A percentile compares a stretch with the other conserved stretches of the same genome.
Conservation (phyloP, 2,113 vertebrate genomes). For the Chitala chitala region DNA sequence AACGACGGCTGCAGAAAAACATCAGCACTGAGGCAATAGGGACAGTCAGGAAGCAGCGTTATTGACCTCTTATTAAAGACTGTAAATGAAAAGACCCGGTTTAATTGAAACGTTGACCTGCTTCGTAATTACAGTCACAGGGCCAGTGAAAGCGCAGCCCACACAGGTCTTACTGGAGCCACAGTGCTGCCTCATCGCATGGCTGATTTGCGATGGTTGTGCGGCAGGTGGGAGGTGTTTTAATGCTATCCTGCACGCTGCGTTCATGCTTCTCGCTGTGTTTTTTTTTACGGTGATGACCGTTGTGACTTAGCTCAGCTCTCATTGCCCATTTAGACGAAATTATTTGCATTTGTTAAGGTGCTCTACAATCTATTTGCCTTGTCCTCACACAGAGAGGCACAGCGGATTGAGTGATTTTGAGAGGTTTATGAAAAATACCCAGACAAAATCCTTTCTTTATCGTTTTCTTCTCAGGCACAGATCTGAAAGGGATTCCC, state of each 20-base stretch:
- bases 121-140: neutral
- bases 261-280: neutral
- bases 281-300: slow-evolving; percentile 9
- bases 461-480: neutral
- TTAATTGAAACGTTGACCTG: slow-evolving; percentile 3
- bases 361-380: slow-evolving; percentile 4
- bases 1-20: neutral
- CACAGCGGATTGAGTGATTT: slow-evolving; percentile 3
- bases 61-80: neutral
- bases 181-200: neutral
- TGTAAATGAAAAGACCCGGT: neutral
- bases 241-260: neutral
- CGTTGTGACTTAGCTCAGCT: neutral
- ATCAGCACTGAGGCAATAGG: neutral
- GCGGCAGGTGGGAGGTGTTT: neutral
- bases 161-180: neutral
- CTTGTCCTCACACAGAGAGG: neutral
- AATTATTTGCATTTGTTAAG: slow-evolving; percentile 9
- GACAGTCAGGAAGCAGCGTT: neutral
- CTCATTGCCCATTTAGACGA: neutral
- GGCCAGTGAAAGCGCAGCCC: neutral
- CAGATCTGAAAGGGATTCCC: neutral
- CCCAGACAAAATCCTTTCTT: neutral
- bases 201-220: too few relatives aligned
- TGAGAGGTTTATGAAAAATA: neutral